Base-by-base conservation (phyloP, 2,888 invertebrate genomes). In the Lathronympha strigana region DNA sequence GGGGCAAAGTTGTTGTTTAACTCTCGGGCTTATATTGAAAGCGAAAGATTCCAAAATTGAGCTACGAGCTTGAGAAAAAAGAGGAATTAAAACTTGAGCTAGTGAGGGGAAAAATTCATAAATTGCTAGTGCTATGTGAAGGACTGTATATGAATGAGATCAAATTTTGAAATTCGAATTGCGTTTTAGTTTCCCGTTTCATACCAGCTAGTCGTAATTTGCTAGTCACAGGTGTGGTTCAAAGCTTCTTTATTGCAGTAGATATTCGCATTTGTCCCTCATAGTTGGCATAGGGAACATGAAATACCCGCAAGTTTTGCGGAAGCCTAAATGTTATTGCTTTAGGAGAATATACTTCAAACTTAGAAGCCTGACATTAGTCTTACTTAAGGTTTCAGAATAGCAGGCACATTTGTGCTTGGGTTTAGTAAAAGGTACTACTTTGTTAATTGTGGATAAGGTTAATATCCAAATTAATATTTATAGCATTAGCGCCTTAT, bases 161-260 rank as follows among this genome's bases (percentile, higher is more conserved):
- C 17, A 43, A 9, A 4, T 23, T 13, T 5, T 21, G 11, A 9
- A 23, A 23, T 23, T 23, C n/a, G 13, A 23, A 36, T 31, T 4
- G 9, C 9, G 33, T 33, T 21, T 13, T 19, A 51, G 53, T 38
- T 36, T 53, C 21, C 13, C 9, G 21, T 21, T 36, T 53, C 23
- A 38, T 21, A n/a, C n/a, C n/a, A n/a, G 51, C 36, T 23, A 9
- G 31, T 19, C 33, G 31, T 31, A 19, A 53, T 36, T 17, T 36
- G 9, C 3, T 2, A 15, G 53, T n/a, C 53, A 15, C 53, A 53
- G 53, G 21, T 53, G 53, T 1, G 51, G 3, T 15, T 13, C 17
- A 11, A 50, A 23, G 23, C 53, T 23, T n/a, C 15, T 36, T 23
- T n/a, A 23, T 47, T 47, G 47, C 36, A 53, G 36, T 38, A 9